Evolutionary conservation across 2,113 vertebrate genomes (phyloP), one percentile per base, ranked within the genome.

Genomic region (Ailuropoda melanoleuca): DNA sequence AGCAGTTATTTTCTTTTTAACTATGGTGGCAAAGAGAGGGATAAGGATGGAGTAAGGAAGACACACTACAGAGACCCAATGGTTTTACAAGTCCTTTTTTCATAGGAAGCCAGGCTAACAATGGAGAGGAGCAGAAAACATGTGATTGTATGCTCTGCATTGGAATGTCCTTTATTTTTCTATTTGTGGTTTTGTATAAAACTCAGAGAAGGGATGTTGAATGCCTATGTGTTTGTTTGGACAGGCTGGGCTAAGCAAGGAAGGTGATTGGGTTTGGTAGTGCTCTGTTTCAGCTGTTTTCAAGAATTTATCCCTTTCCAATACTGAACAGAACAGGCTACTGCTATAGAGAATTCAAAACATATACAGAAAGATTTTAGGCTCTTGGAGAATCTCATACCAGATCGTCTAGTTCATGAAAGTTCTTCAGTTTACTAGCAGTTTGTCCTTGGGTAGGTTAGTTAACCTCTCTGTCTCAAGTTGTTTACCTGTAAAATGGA

Each of bases 181-280:
- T 90, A 26, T 93, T 74, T 92, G 84, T 88, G 56, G 29, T 83
- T 93, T 94, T 84, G 24, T 29, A 17, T 91, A 91, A 82, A 85
- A 95, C 56, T 82, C 84, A 48, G 58, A 21, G 50, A 83, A 56
- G 34, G 18, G 29, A 11, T 90, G 70, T 83, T 80, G 18, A 70
- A 83, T 80, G 77, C 29, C 23, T 31, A 0, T 81, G 34, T 68
- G 6, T 86, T 37, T 56, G 62, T 53, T 24, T 56, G 21, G 53
- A 6, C 48, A 37, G 18, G 10, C 53, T 80, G 15, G 6, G 8
- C 8, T n/a, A 37, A 60, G 48, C 3, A 58, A 66, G n/a, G n/a
- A 78, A 80, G 4, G 53, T 60, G 31, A 55, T 14, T 34, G 80
- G 64, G 53, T 94, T 89, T 84, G 58, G 48, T 72, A 85, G 43